Conservation (phyloP, 2,888 invertebrate species). For the Chloroclystis v-ata region DNA sequence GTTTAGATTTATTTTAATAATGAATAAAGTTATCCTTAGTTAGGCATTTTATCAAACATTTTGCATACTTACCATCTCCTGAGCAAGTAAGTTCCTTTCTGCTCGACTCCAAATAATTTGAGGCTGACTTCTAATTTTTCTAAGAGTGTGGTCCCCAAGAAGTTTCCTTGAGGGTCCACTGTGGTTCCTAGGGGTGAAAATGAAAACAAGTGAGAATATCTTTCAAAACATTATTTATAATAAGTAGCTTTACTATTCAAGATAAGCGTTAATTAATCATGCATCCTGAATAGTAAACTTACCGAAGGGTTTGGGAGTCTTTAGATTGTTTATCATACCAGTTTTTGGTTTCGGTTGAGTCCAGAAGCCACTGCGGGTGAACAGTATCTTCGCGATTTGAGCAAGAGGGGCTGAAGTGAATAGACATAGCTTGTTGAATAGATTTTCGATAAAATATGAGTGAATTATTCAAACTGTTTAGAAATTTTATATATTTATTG, state of each 20-base stretch:
- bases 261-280: not conserved
- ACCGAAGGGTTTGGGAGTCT: constrained; percentile 30
- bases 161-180: constrained; percentile 51
- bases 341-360: constrained; percentile 76
- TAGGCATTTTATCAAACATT: too few species aligned
- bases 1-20: too few species aligned
- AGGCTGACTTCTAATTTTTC: constrained; percentile 34
- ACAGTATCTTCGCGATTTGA: constrained; percentile 80
- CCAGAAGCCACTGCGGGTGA: constrained; percentile 81
- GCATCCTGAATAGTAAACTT: constrained; percentile 13
- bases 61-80: constrained; percentile 77
- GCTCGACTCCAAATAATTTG: constrained; percentile 56
- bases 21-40: too few species aligned
- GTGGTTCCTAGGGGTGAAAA: constrained; percentile 33
- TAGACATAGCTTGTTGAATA: too few species aligned
- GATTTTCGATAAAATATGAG: too few species aligned
- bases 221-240: not conserved
- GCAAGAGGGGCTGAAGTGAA: constrained; percentile 58
- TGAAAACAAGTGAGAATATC: not conserved
- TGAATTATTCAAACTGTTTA: too few species aligned
- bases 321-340: constrained; percentile 76
- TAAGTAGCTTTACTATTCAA: constrained; percentile 16
- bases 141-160: constrained; percentile 45
- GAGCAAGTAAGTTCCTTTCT: constrained; percentile 75
- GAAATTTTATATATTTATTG: too few species aligned